Evolutionary conservation across 1,140 invertebrate species (phyloP), one percentile per base, ranked within the genome.

Genomic region (Brachystomella parvula): DNA sequence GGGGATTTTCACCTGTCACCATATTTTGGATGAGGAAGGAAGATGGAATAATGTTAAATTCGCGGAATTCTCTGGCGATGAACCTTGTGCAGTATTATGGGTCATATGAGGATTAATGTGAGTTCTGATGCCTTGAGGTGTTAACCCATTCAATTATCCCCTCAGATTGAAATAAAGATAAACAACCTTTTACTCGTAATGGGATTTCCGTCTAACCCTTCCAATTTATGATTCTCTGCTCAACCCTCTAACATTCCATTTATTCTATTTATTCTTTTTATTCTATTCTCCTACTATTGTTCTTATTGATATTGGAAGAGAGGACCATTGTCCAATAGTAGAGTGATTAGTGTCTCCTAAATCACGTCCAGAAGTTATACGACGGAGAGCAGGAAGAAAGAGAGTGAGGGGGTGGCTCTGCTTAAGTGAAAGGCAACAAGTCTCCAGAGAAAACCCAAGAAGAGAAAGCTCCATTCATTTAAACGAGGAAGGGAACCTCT

Each of bases 321-420:
- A 66, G 60, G 69, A 31, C 69, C 44, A 65, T 68, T 68, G 49
- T 47, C 47, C 35, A 63, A 60, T n/a, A 44, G 39, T n/a, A 44
- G 49, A 19, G 67, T 72, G 66, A 72, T 72, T 72, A 72, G 71
- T 72, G 71, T 72, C 71, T 65, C 71, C 65, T 72, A 72, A 72
- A 72, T 72, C 71, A 72, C 67, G 63, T 53, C 49, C 53, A 49
- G 60, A 56, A 65, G 44, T 44, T 39, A 39, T 39, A 9, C 6
- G 49, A 17, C 6, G 49, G 12, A 24, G 49, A 53, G n/a, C n/a
- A 44, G 15, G 17, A 6, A 19, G 33, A 26, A 61, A 39, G 60
- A 39, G 60, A 29, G 59, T 33, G 29, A 2, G 61, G 47, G 62
- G 61, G 63, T 65, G n/a, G n/a, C n/a, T n/a, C n/a, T n/a, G n/a